Base-by-base conservation (phyloP, 2,797 vertebrate species). In the Psittacula derbiana region DNA sequence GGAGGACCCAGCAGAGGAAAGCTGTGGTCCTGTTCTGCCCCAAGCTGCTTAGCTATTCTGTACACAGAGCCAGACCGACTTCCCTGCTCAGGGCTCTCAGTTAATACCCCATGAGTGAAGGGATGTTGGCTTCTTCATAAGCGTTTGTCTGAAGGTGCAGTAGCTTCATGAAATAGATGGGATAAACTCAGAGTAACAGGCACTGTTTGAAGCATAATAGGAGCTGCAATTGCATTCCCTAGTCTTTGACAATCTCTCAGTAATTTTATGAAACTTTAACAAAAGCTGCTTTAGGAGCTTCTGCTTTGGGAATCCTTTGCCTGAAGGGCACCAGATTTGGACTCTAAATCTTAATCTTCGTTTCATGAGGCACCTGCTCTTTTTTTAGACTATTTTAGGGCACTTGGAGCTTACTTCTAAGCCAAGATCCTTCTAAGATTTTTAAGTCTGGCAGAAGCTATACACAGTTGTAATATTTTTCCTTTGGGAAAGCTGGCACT, bases 381-480 rank as follows among this genome's bases (percentile, higher is more conserved):
- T 67, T 97, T 92, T 93, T 49, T 87, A 10, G 75, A 69, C 85
- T 89, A 11, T 75, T 84, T 87, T 71, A 76, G 60, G 87, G 64
- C 33, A 57, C 78, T 91, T 2, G 0, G 28, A 89, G 78, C 74
- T 95, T 82, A 49, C 78, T 93, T 89, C 64, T 96, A 87, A 92
- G 88, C 53, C 71, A 82, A n/a, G 80, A 86, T 90, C 92, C 55
- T 95, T 94, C 91, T 74, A 91, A 86, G 61, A 47, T 89, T 90
- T 93, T 93, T 73, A 81, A 89, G 71, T 95, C 74, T 31, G 31
- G 60, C 80, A 92, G 92, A 92, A 84, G 73, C 86, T 91, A 65
- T 96, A 91, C 71, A 85, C 73, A 57, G 60, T 82, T 94, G 89
- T 90, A 95, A 46, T 92, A 81, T 80, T 88, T 93, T 84, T 88